Percentiles rank a stretch among this genome's conserved stretches.
Conservation (phyloP, 2,888 invertebrate genomes). For the Aricia artaxerxes region DNA sequence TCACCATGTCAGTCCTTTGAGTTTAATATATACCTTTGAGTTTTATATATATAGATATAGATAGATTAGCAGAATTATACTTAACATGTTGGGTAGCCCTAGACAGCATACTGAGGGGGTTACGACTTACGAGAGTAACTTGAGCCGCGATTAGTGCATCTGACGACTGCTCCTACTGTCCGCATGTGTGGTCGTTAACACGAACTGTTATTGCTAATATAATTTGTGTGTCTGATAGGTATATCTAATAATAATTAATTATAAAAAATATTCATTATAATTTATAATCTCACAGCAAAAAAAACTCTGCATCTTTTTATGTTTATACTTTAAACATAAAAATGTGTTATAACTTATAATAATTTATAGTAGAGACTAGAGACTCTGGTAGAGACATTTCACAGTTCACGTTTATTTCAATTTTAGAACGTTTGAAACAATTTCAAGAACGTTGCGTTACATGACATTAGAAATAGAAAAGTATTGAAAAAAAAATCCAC, state of each 20-base stretch:
- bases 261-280: too few relatives aligned
- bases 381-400: not conserved
- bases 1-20: too few relatives aligned
- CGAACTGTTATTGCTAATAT: not conserved
- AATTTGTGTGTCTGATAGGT: not conserved
- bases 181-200: conserved; percentile 38
- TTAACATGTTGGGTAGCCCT: conserved; percentile 39
- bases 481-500: not conserved
- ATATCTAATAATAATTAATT: not conserved
- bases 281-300: too few relatives aligned
- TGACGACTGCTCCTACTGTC: conserved; percentile 49
- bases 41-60: too few relatives aligned
- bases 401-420: not conserved
- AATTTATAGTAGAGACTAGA: too few relatives aligned
- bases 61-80: conserved; percentile 46
- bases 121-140: conserved; percentile 48
- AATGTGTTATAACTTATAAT: too few relatives aligned
- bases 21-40: too few relatives aligned
- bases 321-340: too few relatives aligned
- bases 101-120: not conserved
- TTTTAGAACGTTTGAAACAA: not conserved
- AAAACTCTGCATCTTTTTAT: too few relatives aligned
- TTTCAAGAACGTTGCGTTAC: not conserved
- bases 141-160: conserved; percentile 56
- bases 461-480: not conserved